Conservation (phyloP, 2,113 vertebrate genomes). For the Peromyscus polionotus region DNA sequence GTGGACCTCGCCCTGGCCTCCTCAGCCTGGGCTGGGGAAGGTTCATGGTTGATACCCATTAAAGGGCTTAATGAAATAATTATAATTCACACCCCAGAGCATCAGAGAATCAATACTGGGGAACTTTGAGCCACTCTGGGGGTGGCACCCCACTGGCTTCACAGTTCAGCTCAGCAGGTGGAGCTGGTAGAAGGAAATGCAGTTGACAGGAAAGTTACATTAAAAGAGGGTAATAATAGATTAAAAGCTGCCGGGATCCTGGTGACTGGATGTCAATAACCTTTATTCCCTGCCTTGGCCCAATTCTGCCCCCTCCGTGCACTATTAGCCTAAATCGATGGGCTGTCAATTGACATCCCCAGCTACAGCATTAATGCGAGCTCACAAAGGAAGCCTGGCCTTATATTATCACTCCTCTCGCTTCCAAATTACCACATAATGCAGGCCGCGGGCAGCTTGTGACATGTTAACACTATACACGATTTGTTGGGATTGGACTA, state of each 20-base stretch:
- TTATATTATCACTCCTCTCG: slow-evolving; percentile 93
- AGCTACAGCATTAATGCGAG: slow-evolving; percentile 94
- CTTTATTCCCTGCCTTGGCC: slow-evolving; percentile 90
- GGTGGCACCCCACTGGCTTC: slow-evolving; percentile 75
- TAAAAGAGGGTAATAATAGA: slow-evolving; percentile 95
- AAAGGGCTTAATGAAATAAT: slow-evolving; percentile 91
- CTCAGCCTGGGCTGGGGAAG: slow-evolving; percentile 73
- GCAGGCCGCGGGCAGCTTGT: slow-evolving; percentile 92
- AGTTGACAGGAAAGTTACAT: slow-evolving; percentile 91
- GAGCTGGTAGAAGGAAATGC: slow-evolving; percentile 84
- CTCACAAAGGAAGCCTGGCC: slow-evolving; percentile 93
- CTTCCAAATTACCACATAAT: slow-evolving; percentile 95
- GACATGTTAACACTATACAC: slow-evolving; percentile 93
- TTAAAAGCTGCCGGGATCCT: slow-evolving; percentile 93
- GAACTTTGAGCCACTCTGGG: slow-evolving; percentile 83
- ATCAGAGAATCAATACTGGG: slow-evolving; percentile 83
- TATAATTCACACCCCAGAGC: slow-evolving; percentile 86
- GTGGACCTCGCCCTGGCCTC: slow-evolving; percentile 50
- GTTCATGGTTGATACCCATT: slow-evolving; percentile 90
- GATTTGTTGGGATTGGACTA: slow-evolving; percentile 91
- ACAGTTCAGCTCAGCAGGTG: slow-evolving; percentile 85
- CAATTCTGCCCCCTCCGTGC: slow-evolving; percentile 87
- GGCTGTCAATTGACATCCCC: slow-evolving; percentile 91
- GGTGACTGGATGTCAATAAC: slow-evolving; percentile 93
- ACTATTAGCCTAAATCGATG: slow-evolving; percentile 93